Base-by-base conservation (phyloP, 1,140 invertebrate species). In the Cataglyphis hispanica region DNA sequence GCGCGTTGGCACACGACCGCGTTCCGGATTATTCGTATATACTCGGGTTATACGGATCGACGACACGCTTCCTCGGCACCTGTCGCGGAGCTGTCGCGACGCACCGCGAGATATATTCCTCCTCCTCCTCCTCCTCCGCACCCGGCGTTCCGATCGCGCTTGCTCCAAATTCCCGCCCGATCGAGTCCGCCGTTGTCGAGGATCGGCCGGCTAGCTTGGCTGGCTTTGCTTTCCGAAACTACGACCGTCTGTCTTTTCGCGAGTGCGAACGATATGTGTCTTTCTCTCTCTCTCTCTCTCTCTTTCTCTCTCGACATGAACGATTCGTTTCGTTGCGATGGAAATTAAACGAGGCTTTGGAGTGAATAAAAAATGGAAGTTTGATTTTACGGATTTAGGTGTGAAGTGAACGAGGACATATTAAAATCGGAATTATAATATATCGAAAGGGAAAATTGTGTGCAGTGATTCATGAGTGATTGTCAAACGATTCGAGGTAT, bases 1-100 rank as follows among this genome's bases (percentile, higher is more conserved):
- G 69, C 70, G 67, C 83, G 84, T 81, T 87, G 86, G n/a, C 81
- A 72, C 78, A 66, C 86, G 72, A 85, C 58, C 81, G 66, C 58
- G 76, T 72, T 61, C 60, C 58, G 81, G 70, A 76, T 77, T 74
- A 76, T 77, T 74, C 61, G 83, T 58, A 58, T 70, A 75, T 76
- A 58, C n/a, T n/a, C 75, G 50, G 50, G 11, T 37, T 37, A 19
- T 84, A 37, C 25, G 2, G 25, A 3, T 27, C 61, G 58, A 80
- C 69, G 67, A 43, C 67, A 66, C 81, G 66, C 50, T 34, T 11
- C 50, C 16, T 69, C 67, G 67, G 37, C 86, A 76, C 85, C 80
- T 88, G 76, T 56, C 84, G 53, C 27, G 75, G 2, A 31, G 78
- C 7, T 13, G 19, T 60, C 77, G 58, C 64, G 64, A 27, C 37